Percentiles rank a stretch among this genome's conserved stretches.
Evolutionary conservation across 2,888 invertebrate genomes (phyloP).

Genomic region (Drosophila fulvimacula): DNA sequence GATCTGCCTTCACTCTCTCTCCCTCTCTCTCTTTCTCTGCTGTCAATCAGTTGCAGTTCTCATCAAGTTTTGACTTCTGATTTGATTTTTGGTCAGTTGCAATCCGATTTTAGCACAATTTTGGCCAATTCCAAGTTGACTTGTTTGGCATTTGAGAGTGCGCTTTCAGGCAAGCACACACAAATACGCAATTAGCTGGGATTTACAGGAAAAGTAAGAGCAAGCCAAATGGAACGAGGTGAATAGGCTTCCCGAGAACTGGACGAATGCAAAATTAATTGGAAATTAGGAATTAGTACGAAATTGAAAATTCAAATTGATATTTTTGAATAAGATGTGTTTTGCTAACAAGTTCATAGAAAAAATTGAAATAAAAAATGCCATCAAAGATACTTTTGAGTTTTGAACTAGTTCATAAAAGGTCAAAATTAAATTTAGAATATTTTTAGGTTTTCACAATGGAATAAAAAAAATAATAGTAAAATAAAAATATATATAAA

Average conservation of each 20-base stretch:
- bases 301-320: not conserved
- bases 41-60: slow-evolving; percentile 38
- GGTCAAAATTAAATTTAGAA: no score
- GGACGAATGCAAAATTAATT: not conserved
- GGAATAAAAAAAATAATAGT: no score
- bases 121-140: slow-evolving; percentile 4
- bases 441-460: no score
- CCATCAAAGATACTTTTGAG: no score
- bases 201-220: not conserved
- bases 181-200: not conserved
- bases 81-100: slow-evolving; percentile 20
- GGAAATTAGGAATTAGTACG: not conserved
- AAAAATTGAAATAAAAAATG: not conserved
- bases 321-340: no score
- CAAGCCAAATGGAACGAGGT: not conserved
- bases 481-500: no score
- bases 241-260: not conserved
- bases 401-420: no score
- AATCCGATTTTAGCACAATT: slow-evolving; percentile 19
- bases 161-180: not conserved
- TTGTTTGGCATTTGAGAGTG: slow-evolving; percentile 1
- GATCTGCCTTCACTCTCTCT: not conserved
- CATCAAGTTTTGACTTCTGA: slow-evolving; percentile 14
- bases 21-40: not conserved
- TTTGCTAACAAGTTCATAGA: not conserved